Base-by-base conservation (phyloP, 2,888 invertebrate genomes). In the Noctua janthe region DNA sequence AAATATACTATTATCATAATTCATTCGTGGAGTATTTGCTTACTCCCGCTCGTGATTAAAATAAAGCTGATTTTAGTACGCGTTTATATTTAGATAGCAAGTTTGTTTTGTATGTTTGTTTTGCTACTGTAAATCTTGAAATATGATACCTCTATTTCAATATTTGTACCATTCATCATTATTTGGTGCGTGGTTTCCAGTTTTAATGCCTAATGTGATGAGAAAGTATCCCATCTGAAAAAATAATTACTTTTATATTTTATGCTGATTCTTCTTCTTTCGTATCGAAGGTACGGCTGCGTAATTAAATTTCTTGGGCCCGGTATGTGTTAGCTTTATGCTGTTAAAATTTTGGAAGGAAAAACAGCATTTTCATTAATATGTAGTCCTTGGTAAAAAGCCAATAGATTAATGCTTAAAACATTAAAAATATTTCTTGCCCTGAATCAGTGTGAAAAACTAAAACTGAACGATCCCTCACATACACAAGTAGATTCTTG, bases 1-100 rank as follows among this genome's bases (percentile, higher is more conserved):
- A 88, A 88, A 89, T 71, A 87, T 67, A 78, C 70, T 75, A 80
- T 87, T 87, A 82, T 75, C 71, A 82, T 89, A 82, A 82, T 87
- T 81, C 76, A 73, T 84, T 80, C 51, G 67, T 29, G 56, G 74
- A 74, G 73, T 84, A 80, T 82, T 85, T 85, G 71, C 74, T 69
- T 71, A 39, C 43, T 47, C 15, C 59, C n/a, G 20, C 62, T 77
- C 74, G 80, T 77, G 80, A 59, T 76, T 89, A 81, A 70, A 70
- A 64, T 70, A 74, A 81, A 67, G 72, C 67, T 78, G 66, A 64
- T 56, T 77, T 83, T 71, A 64, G 49, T 49, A 51, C 49, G 49
- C 66, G 49, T 71, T 39, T 71, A 71, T 66, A 71, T 71, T 78
- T 43, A 66, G 56, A 35, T 0, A 13, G 20, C 35, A n/a, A 5